Base-by-base conservation (phyloP, 2,888 invertebrate species). In the Taphrorychus bicolor region DNA sequence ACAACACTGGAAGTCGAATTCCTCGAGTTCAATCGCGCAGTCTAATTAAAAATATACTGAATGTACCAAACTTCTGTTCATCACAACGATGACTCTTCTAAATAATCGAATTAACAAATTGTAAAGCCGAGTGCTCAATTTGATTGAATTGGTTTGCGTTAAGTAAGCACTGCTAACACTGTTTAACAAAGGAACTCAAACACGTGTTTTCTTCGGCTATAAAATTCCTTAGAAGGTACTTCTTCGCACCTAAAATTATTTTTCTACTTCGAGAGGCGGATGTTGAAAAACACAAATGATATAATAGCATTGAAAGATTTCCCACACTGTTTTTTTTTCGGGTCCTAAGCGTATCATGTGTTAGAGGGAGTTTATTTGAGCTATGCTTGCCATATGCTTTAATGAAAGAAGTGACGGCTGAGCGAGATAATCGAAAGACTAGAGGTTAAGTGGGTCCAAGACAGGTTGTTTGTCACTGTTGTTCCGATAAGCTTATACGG, bases 201-300 rank as follows among this genome's bases (percentile, higher is more conserved):
- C 45, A 45, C 41, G 52, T 62, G 53, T 62, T 52, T 45, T 18
- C 5, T 45, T 3, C 3, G 9, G 7, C 11, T 32, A 3, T 1
- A 3, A 32, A 32, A 11, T 32, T 32, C 11, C 32, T 11, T 32
- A 32, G 1, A 32, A 32, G 7, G 32, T 32, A 32, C 32, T 32
- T 3, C 32, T 32, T 32, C 32, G 14, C 45, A 45, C 45, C 45
- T 45, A 14, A 45, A 45, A 45, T 45, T 45, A 51, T 65, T 65
- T 51, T 59, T 65, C 32, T 59, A 59, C 32, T 32, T 54, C n/a
- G 48, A 58, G 56, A 41, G 56, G 62, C 61, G 67, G 57, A 67
- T 67, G 67, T 52, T 58, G 67, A 67, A 59, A 66, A 62, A 67
- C 52, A 45, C 42, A 67, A 67, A 67, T 67, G 67, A 67, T 67